A percentile compares a stretch with the other conserved stretches of the same genome.
Conservation (phyloP, 1,140 invertebrate species). For the Holcopasites calliopsidis region DNA sequence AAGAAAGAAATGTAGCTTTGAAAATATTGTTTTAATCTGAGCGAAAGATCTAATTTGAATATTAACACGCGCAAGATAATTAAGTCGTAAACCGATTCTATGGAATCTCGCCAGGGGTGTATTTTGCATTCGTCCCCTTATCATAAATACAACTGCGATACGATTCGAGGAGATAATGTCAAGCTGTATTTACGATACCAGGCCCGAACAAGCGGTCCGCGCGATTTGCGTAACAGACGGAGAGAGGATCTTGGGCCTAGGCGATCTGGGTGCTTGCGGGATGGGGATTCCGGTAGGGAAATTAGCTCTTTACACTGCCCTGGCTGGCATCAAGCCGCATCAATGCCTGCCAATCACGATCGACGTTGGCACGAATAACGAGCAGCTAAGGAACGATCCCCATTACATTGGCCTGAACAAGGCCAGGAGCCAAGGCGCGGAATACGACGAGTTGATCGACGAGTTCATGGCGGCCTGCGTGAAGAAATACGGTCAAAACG, state of each 20-base stretch:
- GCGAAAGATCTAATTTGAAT: no score
- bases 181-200: constrained; percentile 66
- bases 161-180: not conserved
- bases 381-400: constrained; percentile 94
- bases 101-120: no score
- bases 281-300: constrained; percentile 98
- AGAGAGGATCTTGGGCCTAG: constrained; percentile 95
- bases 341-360: constrained; percentile 95
- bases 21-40: no score
- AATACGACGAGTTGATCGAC: constrained; percentile 97
- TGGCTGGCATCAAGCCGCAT: constrained; percentile 96
- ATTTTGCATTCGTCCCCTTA: no score
- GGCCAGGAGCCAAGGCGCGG: constrained; percentile 89
- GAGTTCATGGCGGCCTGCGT: constrained; percentile 99
- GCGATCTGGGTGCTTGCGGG: constrained; percentile 96
- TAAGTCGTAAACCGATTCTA: no score
- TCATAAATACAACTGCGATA: not conserved
- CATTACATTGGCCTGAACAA: constrained; percentile 97
- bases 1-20: no score
- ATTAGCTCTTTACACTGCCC: constrained; percentile 93
- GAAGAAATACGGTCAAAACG: constrained; percentile 93
- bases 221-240: constrained; percentile 98
- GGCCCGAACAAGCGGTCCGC: constrained; percentile 95
- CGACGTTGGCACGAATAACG: constrained; percentile 96
- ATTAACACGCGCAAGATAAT: no score